Base-by-base conservation (phyloP, 2,797 vertebrate genomes). In the Pangasius djambal region DNA sequence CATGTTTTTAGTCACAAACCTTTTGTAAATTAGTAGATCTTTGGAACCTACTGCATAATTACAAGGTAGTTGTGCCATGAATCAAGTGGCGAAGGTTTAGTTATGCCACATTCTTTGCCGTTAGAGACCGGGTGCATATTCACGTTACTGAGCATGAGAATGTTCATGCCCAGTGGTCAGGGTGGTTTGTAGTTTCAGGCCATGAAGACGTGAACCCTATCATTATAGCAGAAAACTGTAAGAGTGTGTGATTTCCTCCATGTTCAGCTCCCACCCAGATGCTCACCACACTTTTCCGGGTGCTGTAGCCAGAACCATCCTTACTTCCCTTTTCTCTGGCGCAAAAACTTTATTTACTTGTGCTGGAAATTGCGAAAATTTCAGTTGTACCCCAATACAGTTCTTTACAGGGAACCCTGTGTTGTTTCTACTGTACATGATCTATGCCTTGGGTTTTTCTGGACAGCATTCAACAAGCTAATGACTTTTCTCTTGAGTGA, bases 171-270 rank as follows among this genome's bases (percentile, higher is more conserved):
- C 8, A 10, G 77, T 59, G 89, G 81, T 91, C 69, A 78, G 79
- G 25, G 67, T 28, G 75, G 52, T 88, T 87, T 90, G 61, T 89
- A 81, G 61, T 83, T 85, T 79, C 52, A 59, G 78, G 70, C 65
- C 48, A 70, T 89, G 78, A 34, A 78, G 67, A 87, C 52, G 81
- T 57, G 52, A 83, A 88, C 13, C 84, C 50, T 87, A 25, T 87
- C 25, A 88, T 90, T 82, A 89, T 61, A 48, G 55, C 74, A 75
- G 57, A 70, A 75, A 20, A 31, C 81, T 85, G 83, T 82, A 79
- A 75, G 61, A 63, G 31, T 87, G 77, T 90, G 86, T 85, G 55
- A 74, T 85, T 90, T 88, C 18, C 55, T 90, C 52, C 28, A 85
- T 67, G 37, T 31, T 40, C 61, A 40, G 69, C 34, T 18, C 50